Conservation (phyloP, 2,113 vertebrate genomes). For the Stegastes partitus region DNA sequence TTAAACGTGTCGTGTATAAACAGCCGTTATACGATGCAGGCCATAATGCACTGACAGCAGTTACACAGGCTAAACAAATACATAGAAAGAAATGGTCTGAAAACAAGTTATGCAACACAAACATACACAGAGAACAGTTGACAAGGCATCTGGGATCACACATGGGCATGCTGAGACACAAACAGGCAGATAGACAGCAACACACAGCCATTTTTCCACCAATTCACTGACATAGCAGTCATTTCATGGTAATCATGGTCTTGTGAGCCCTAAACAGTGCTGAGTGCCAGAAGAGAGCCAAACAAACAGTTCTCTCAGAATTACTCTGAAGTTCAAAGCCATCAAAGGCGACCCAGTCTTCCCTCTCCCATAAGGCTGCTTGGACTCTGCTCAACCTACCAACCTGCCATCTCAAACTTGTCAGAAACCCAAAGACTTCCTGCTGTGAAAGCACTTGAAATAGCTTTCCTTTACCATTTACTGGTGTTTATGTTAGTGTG, state of each 20-base stretch:
- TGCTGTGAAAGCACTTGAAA: conserved; percentile 44
- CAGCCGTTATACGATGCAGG: conserved; percentile 40
- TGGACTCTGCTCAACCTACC: conserved; percentile 35
- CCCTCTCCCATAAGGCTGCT: conserved; percentile 33
- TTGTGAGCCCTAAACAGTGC: conserved; percentile 71
- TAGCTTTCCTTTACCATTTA: conserved; percentile 48
- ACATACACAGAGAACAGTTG: conserved; percentile 47
- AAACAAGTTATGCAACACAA: conserved; percentile 61
- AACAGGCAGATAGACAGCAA: conserved; percentile 25
- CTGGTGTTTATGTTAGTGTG: conserved; percentile 46
- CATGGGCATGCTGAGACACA: conserved; percentile 39
- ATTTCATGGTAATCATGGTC: conserved; percentile 69
- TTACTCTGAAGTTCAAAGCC: conserved; percentile 69
- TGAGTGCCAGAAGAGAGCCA: conserved; percentile 57
- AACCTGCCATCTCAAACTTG: conserved; percentile 51
- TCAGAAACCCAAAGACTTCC: conserved; percentile 36
- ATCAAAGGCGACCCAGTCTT: conserved; percentile 56
- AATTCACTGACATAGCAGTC: conserved; percentile 64
- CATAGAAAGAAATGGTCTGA: conserved; percentile 39
- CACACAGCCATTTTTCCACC: conserved; percentile 64
- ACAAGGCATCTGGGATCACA: conserved; percentile 62
- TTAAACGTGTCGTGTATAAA: conserved; percentile 54
- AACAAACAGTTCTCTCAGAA: conserved; percentile 75
- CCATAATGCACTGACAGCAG: conserved; percentile 53
- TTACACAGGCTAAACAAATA: conserved; percentile 54